Conservation (phyloP, 2,797 vertebrate genomes). For the Poeciliopsis turneri region DNA sequence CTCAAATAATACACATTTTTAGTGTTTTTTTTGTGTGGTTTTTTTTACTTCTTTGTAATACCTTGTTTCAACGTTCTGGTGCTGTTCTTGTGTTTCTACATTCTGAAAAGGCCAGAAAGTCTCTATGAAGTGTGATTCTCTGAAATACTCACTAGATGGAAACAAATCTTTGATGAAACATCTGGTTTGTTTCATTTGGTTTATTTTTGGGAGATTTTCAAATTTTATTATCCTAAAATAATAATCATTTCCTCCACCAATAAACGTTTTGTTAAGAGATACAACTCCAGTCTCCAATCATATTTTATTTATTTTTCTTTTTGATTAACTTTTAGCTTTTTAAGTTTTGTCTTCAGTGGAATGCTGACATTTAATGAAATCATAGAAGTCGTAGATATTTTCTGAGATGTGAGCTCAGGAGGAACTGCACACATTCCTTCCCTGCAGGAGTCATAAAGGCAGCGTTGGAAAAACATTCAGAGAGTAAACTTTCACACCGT, state of each 20-base stretch:
- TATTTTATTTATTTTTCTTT: not conserved
- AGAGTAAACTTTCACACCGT: conserved; percentile 49
- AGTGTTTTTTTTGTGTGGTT: no score
- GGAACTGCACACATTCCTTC: conserved; percentile 29
- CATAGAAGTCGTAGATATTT: not conserved
- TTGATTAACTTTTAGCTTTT: not conserved
- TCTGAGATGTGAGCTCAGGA: not conserved
- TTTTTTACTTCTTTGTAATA: not conserved
- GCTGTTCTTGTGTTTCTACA: not conserved
- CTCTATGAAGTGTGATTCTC: conserved; percentile 2
- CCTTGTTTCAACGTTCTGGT: not conserved
- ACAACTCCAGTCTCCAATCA: not conserved
- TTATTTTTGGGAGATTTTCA: not conserved
- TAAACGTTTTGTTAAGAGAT: not conserved
- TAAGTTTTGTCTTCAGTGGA: not conserved
- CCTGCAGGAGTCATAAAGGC: conserved; percentile 28
- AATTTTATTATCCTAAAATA: not conserved
- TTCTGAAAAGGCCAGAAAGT: not conserved
- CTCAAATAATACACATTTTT: not conserved
- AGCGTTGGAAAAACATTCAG: conserved; percentile 9
- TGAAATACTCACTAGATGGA: conserved; percentile 33
- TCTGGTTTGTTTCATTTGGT: not conserved
- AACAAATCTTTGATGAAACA: conserved; percentile 5
- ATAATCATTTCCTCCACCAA: not conserved
- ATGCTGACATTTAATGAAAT: not conserved